These are phyloP conservation scores for Sarcophaga rosellei DNA, from an alignment of 2,888 invertebrate species.

Conservation along the genomic window DNA sequence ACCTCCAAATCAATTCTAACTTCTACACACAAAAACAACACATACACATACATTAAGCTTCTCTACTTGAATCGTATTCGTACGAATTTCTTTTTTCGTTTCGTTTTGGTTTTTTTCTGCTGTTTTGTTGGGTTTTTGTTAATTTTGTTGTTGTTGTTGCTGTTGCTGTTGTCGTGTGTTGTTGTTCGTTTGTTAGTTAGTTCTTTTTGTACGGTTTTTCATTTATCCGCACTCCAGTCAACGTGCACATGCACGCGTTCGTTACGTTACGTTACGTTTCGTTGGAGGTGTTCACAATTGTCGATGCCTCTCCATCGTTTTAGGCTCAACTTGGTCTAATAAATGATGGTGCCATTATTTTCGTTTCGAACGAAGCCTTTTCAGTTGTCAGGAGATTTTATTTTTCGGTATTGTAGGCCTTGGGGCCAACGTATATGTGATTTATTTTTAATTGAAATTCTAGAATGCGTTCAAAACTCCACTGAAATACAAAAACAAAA, in stretches of 20 bases:
- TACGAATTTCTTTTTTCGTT: conserved; percentile 33
- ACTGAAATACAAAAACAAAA: conserved; percentile 44
- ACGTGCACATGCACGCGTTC: conserved; percentile 42
- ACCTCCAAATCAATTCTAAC: conserved; percentile 62
- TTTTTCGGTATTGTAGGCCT: conserved; percentile 60
- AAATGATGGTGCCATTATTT: conserved; percentile 67
- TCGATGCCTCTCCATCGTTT: conserved; percentile 57
- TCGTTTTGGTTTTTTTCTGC: conserved; percentile 6
- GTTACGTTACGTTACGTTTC: conserved; percentile 42
- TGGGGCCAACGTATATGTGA: conserved; percentile 76
- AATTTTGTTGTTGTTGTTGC: background rate
- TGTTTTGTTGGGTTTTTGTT: background rate
- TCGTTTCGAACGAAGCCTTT: conserved; percentile 68
- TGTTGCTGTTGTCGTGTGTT: background rate
- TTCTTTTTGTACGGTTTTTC: conserved; percentile 27
- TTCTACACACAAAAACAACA: conserved; percentile 34
- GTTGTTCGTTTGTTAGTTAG: background rate
- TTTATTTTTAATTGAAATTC: conserved; percentile 82
- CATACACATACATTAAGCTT: conserved; percentile 23
- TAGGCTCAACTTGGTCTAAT: conserved; percentile 67
- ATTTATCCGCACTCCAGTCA: conserved; percentile 50
- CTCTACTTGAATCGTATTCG: conserved; percentile 38
- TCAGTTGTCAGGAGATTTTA: conserved; percentile 67
- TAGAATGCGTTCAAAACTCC: conserved; percentile 79
- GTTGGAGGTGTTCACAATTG: conserved; percentile 61